Evolutionary conservation across 2,888 invertebrate genomes (phyloP).

Genomic region (Tetragonisca angustula): DNA sequence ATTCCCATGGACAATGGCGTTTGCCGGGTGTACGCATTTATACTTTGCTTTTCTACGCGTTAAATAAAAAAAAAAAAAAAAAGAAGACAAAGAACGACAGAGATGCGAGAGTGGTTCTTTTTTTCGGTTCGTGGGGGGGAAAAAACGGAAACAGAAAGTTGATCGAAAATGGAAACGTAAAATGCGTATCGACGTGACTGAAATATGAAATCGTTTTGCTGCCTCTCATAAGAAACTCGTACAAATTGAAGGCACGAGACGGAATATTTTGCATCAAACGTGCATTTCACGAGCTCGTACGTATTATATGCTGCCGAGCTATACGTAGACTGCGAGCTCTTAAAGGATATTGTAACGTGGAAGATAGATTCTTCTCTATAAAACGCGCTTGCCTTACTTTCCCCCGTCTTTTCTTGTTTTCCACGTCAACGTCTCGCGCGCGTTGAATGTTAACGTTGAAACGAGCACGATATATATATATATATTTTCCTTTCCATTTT

Average conservation of each 20-base stretch:
- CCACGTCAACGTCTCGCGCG: background rate
- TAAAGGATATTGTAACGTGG: constrained; percentile 38
- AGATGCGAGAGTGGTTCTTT: background rate
- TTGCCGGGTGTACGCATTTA: background rate
- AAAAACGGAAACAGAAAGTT: background rate
- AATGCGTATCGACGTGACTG: constrained; percentile 2
- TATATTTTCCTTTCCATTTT: background rate
- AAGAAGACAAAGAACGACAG: background rate
- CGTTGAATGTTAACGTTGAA: background rate
- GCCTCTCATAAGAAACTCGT: constrained; percentile 7
- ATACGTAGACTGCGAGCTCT: background rate
- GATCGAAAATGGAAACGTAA: constrained; percentile 36
- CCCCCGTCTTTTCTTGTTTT: background rate
- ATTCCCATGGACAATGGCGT: constrained; percentile 10
- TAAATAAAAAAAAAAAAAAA: no score
- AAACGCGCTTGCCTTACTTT: constrained; percentile 1
- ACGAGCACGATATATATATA: background rate
- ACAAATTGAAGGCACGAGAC: constrained; percentile 31
- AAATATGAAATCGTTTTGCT: constrained; percentile 22
- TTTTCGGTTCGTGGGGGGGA: no score
- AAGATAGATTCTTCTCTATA: constrained; percentile 20
- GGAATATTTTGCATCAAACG: constrained; percentile 20
- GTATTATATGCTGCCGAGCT: constrained; percentile 12
- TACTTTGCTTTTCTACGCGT: background rate
- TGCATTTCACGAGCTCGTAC: constrained; percentile 11